Percentiles rank a stretch among this genome's conserved stretches.
phyloP scores from a whole-genome alignment of 1,140 invertebrate genomes.

The Augochlora pura region DNA sequence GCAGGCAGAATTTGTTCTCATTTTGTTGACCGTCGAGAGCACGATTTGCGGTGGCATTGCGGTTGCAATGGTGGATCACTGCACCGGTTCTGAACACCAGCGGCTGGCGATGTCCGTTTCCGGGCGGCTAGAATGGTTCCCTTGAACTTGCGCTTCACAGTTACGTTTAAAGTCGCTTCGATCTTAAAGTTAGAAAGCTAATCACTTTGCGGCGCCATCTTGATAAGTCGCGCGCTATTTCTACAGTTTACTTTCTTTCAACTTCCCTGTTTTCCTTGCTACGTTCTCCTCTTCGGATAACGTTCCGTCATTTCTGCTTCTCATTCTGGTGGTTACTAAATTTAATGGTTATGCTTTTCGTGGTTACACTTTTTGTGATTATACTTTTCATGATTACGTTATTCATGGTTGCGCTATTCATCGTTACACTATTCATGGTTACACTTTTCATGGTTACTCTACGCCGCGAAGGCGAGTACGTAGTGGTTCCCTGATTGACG shows the following conservation, averaged over 20 bases:
- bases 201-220: neutral
- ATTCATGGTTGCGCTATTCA: too few species aligned
- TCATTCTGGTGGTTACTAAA: too few species aligned
- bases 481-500: too few species aligned
- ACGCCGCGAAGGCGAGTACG: too few species aligned
- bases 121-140: conserved; percentile 17
- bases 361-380: too few species aligned
- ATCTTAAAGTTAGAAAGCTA: neutral
- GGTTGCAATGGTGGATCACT: conserved; percentile 7
- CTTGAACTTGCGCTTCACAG: conserved; percentile 30
- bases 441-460: too few species aligned
- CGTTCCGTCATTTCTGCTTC: too few species aligned
- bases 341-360: too few species aligned
- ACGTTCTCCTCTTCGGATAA: too few species aligned
- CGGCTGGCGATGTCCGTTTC: conserved; percentile 37
- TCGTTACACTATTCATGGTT: too few species aligned
- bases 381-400: too few species aligned
- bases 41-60: conserved; percentile 40
- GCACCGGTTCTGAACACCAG: conserved; percentile 23
- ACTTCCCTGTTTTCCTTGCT: too few species aligned
- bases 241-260: neutral
- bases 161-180: neutral
- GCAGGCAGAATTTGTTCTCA: conserved; percentile 18
- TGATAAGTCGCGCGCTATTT: neutral
- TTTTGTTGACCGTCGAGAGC: conserved; percentile 3